Base-by-base conservation (phyloP, 1,140 invertebrate species). In the Littorina saxatilis region DNA sequence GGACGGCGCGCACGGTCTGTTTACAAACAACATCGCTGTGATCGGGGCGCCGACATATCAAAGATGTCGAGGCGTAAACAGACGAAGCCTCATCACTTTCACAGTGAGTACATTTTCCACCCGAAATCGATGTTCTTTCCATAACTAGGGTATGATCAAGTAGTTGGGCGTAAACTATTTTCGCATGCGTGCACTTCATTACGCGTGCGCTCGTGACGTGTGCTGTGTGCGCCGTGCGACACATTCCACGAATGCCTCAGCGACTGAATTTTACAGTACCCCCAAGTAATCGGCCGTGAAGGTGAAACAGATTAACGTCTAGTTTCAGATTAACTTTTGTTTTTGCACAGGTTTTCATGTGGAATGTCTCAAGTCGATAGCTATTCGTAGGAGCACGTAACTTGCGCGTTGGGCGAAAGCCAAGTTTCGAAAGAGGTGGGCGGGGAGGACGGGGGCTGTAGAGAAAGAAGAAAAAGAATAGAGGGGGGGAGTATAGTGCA, bases 41-140 rank as follows among this genome's bases (percentile, higher is more conserved):
- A 27, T 79, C 50, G 37, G 35, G 32, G 20, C 55, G 20, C 73
- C 32, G 66, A 32, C 39, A 83, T 79, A 81, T 81, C 82, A 47
- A 87, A 85, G 77, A 86, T 87, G 85, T 90, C 89, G 76, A 85
- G 88, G 63, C 85, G 89, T 76, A 90, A 90, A 81, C 89, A 90
- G 74, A 83, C 84, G 29, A 89, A 87, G 78, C 89, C 86, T 43
- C 86, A 87, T 55, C 89, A 90, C 70, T 17, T 88, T 23, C 79
- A 68, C n/a, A 86, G 89, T 90, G 85, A 89, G 89, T 75, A n/a
- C n/a, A 35, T 68, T 79, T 83, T 83, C 73, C 37, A 80, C 23
- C 50, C 43, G 79, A 17, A 80, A 76, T 76, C 37, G 76, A 52
- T 73, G 15, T 68, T 55, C 50, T 73, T 52, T 85, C 27, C 43